phyloP scores from a whole-genome alignment of 2,113 vertebrate species.

The Lucifuga dentata region DNA sequence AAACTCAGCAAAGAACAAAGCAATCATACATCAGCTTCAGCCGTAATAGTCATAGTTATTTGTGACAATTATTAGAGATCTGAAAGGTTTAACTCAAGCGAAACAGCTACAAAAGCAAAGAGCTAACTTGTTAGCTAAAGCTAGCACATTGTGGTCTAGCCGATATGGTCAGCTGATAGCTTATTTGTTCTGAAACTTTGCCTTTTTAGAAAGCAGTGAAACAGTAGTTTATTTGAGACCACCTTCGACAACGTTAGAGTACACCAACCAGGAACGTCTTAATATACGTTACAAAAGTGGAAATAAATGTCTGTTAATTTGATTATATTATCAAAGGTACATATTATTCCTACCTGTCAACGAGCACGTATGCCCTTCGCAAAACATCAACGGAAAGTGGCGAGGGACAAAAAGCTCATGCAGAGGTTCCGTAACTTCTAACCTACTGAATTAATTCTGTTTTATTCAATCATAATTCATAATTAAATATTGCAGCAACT shows the following conservation, averaged over 20 bases:
- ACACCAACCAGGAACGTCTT: rapidly evolving
- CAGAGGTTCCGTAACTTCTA: slow-evolving; percentile 13
- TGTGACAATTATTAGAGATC: rapidly evolving
- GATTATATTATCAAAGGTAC: slow-evolving; percentile 21
- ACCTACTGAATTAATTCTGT: no score
- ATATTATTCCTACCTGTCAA: slow-evolving; percentile 46
- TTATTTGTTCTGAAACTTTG: slow-evolving; percentile 31
- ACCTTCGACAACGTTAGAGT: rapidly evolving
- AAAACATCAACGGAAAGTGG: slow-evolving; percentile 45
- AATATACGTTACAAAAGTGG: rapidly evolving
- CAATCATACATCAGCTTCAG: not conserved
- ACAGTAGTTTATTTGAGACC: rapidly evolving
- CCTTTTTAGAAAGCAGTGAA: not conserved
- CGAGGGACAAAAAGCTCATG: slow-evolving; percentile 7
- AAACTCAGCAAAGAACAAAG: no score
- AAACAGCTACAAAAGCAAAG: not conserved
- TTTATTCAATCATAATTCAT: no score
- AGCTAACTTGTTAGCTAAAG: not conserved
- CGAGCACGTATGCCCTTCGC: not conserved
- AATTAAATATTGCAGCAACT: no score
- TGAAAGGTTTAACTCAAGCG: not conserved
- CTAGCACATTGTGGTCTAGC: slow-evolving; percentile 12
- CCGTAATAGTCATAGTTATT: no score
- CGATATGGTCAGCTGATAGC: slow-evolving; percentile 18
- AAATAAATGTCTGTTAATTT: rapidly evolving